phyloP scores from a whole-genome alignment of 1,140 invertebrate species.

The Drosophila arizonae region DNA sequence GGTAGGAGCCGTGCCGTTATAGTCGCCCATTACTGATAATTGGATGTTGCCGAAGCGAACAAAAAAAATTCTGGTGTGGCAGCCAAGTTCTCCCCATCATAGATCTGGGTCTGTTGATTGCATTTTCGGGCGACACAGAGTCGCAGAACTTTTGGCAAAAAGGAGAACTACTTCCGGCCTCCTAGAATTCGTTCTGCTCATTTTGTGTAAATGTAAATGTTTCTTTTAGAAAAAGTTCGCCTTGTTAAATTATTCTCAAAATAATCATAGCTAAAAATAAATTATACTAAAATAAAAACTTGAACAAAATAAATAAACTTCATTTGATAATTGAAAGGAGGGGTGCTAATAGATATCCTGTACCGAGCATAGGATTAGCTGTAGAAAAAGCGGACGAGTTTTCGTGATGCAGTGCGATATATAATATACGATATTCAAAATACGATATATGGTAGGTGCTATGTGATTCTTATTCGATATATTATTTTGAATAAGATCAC shows the following conservation, averaged over 20 bases:
- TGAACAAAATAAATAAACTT: slow-evolving; percentile 1
- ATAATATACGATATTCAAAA: no score
- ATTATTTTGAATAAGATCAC: no score
- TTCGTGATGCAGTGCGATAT: no score
- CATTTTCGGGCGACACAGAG: slow-evolving; percentile 63
- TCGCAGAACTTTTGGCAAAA: slow-evolving; percentile 59
- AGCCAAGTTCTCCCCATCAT: slow-evolving; percentile 42
- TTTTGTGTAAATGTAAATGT: slow-evolving; percentile 12
- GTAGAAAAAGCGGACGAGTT: no score
- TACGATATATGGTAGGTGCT: no score
- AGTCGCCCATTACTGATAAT: slow-evolving; percentile 32
- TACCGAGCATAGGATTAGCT: not conserved
- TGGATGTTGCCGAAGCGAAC: slow-evolving; percentile 17
- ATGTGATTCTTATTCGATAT: no score
- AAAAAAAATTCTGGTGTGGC: slow-evolving; percentile 8
- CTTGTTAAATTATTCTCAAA: slow-evolving; percentile 68
- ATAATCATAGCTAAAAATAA: slow-evolving; percentile 43
- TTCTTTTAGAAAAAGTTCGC: slow-evolving; percentile 49
- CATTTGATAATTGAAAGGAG: not conserved
- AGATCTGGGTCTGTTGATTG: slow-evolving; percentile 74
- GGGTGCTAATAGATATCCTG: not conserved
- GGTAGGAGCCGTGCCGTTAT: slow-evolving; percentile 19
- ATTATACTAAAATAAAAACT: slow-evolving; percentile 14
- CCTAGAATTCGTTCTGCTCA: slow-evolving; percentile 23
- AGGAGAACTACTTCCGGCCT: slow-evolving; percentile 50